Percentiles rank a stretch among this genome's conserved stretches.
Evolutionary conservation across 2,888 invertebrate genomes (phyloP).

Genomic region (Lycocerus yunnanus): DNA sequence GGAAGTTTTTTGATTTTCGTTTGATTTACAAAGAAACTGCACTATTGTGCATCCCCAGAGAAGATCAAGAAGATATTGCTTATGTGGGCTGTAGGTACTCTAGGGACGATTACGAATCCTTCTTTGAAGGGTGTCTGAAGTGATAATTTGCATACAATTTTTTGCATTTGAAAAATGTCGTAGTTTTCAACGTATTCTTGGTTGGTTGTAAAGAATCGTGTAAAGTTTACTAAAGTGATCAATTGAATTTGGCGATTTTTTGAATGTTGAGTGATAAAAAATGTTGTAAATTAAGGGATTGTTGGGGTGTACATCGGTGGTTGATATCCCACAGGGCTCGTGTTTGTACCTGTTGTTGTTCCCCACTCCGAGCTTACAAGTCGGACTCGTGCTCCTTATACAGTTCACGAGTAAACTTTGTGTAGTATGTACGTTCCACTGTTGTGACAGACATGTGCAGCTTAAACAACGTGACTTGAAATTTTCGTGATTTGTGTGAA

Average conservation of each 20-base stretch:
- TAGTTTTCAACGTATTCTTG: neutral
- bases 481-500: neutral
- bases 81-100: neutral
- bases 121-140: neutral
- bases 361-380: slow-evolving; percentile 30
- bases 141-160: neutral
- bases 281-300: neutral
- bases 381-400: slow-evolving; percentile 20
- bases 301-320: slow-evolving; percentile 13
- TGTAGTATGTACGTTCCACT: slow-evolving; percentile 15
- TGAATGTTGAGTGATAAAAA: neutral
- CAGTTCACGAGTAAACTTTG: slow-evolving; percentile 32
- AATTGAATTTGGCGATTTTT: neutral
- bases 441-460: slow-evolving; percentile 19
- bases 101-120: neutral
- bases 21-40: neutral
- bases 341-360: slow-evolving; percentile 33
- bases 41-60: neutral
- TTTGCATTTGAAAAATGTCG: neutral
- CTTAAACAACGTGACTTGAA: slow-evolving; percentile 10
- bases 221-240: neutral
- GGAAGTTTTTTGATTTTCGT: neutral
- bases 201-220: neutral
- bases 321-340: slow-evolving; percentile 22
- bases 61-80: neutral